Evolutionary conservation across 1,140 invertebrate species (phyloP).

Genomic region (Drosophila albomicans): DNA sequence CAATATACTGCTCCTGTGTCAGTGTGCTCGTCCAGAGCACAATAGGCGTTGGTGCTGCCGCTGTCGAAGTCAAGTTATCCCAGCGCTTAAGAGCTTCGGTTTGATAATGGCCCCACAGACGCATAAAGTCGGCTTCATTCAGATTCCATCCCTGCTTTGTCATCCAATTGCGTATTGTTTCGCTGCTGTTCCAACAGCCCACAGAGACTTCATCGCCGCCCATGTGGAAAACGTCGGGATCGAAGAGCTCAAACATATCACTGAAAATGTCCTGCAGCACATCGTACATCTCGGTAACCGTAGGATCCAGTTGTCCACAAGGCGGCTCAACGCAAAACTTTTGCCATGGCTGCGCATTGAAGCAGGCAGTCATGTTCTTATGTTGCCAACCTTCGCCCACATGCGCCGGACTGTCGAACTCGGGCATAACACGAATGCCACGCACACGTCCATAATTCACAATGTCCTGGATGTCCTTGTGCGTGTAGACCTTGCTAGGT

Average conservation of each 20-base stretch:
- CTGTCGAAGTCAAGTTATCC: conserved; percentile 80
- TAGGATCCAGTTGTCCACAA: conserved; percentile 94
- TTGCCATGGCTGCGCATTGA: conserved; percentile 91
- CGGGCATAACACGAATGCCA: conserved; percentile 92
- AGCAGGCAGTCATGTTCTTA: conserved; percentile 88
- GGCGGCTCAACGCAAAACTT: conserved; percentile 93
- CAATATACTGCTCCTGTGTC: conserved; percentile 88
- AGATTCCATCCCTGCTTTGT: conserved; percentile 86
- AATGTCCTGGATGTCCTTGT: conserved; percentile 86
- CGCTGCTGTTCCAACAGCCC: conserved; percentile 91
- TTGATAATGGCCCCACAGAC: conserved; percentile 92
- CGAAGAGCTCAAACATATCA: conserved; percentile 87
- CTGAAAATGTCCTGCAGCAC: conserved; percentile 89
- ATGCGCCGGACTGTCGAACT: conserved; percentile 95
- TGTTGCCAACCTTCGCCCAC: conserved; percentile 95
- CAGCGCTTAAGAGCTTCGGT: conserved; percentile 87
- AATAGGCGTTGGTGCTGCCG: conserved; percentile 85
- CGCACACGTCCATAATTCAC: conserved; percentile 89
- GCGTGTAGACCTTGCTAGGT: conserved; percentile 87
- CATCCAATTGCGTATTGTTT: conserved; percentile 90
- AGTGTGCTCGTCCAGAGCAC: conserved; percentile 94
- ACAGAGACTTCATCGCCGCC: conserved; percentile 93
- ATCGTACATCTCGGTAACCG: conserved; percentile 90
- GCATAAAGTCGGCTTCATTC: conserved; percentile 88
- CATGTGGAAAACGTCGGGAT: conserved; percentile 94